Base-by-base conservation (phyloP, 2,113 vertebrate species). In the Sprattus sprattus region DNA sequence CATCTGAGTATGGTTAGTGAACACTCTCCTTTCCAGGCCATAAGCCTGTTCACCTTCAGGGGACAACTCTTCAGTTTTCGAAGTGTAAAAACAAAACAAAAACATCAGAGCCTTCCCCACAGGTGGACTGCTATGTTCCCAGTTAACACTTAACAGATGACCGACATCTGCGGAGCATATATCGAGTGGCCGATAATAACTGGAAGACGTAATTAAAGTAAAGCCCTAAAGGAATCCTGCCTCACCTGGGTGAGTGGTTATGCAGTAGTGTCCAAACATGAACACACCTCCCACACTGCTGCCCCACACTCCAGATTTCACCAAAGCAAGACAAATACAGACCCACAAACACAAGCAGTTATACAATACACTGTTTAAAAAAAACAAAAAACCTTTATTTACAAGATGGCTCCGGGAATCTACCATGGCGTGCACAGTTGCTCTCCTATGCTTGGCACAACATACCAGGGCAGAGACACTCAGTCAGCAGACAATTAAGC, bases 331-430 rank as follows among this genome's bases (percentile, higher is more conserved):
- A 85, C 60, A 71, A 83, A 85, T 28, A 87, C n/a, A 25, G 64
- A 84, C 52, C 80, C 87, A 82, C 88, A 89, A 88, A 89, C 85
- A 39, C 25, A 75, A 75, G 28, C 39, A 32, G 67, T 28, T 10
- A 67, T 75, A 3, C 67, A 75, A 75, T 32, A 75, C 67, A 75
- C 25, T 75, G 67, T 75, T 39, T 39, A 39, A 39, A 39, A 39
- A 39, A 32, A 75, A 32, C 90, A 93, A 81, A 89, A 91, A 85
- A 90, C 88, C 90, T 95, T 95, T 95, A 95, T 95, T 95, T 95
- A 95, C 95, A 95, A 93, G 92, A 91, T 87, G 84, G 67, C 67
- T 39, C 28, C 10, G 28, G 67, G 67, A 39, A 39, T 39, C 25
- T 75, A 75, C 25, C 67, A 32, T 75, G 67, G 67, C 67, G 32